Evolutionary conservation across 2,113 vertebrate species (phyloP).

Genomic region (Hyaena hyaena): DNA sequence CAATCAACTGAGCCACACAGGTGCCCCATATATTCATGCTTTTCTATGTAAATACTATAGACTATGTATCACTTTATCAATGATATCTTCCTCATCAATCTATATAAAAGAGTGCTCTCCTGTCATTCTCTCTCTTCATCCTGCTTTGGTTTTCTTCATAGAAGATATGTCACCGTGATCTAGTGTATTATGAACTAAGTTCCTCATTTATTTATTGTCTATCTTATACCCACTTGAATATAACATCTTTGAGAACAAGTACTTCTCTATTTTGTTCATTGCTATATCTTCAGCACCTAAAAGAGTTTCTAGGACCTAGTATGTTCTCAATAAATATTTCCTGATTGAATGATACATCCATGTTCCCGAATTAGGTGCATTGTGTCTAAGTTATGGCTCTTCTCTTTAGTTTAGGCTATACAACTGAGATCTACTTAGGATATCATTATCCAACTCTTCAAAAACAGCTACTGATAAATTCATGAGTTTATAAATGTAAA

Average conservation of each 20-base stretch:
- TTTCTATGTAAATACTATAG: background rate
- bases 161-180: background rate
- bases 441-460: background rate
- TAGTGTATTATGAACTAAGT: background rate
- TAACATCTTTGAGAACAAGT: background rate
- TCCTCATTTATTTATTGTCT: background rate
- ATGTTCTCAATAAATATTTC: background rate
- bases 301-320: background rate
- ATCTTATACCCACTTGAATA: background rate
- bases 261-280: background rate
- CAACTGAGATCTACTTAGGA: background rate
- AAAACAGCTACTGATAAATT: conserved; percentile 3
- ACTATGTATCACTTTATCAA: background rate
- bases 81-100: background rate
- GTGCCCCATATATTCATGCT: background rate
- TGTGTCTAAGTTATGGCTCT: background rate
- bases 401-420: background rate
- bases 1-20: too few species aligned
- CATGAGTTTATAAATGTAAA: background rate
- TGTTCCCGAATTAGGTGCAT: background rate
- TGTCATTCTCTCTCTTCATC: background rate
- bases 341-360: background rate
- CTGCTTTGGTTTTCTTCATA: background rate
- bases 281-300: background rate
- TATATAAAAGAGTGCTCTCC: background rate